Conservation (phyloP, 2,797 vertebrate species). For the Nothura maculosa region DNA sequence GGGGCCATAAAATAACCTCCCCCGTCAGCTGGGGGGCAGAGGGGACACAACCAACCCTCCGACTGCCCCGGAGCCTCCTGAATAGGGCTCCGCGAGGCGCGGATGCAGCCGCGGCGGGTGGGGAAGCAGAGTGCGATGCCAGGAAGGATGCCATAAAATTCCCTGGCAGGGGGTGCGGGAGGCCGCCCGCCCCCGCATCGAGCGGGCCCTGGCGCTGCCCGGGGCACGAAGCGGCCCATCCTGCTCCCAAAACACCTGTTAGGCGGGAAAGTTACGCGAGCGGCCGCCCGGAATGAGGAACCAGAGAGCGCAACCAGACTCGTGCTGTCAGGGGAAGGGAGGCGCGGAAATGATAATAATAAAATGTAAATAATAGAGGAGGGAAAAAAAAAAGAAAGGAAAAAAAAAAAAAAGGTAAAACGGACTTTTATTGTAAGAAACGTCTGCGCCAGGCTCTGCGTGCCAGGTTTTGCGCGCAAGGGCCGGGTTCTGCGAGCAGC, state of each 20-base stretch:
- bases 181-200: too few species aligned
- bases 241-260: conserved; percentile 78
- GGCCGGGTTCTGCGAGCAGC: not conserved
- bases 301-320: not conserved
- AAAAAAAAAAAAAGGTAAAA: not conserved
- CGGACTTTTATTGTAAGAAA: not conserved
- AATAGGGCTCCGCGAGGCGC: too few species aligned
- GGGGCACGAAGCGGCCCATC: not conserved
- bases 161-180: not conserved
- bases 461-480: not conserved
- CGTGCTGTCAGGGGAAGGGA: not conserved
- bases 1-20: not conserved
- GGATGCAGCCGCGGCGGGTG: too few species aligned
- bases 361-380: too few species aligned
- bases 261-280: conserved; percentile 17
- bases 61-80: not conserved
- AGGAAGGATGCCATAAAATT: not conserved
- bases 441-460: not conserved
- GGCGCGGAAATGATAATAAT: not conserved
- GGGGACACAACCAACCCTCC: too few species aligned
- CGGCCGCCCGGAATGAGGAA: not conserved
- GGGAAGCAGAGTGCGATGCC: too few species aligned
- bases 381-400: not conserved
- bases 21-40: too few species aligned
- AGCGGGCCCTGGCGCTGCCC: not conserved